Evolutionary conservation across 2,113 vertebrate species (phyloP), one percentile per base, ranked within the genome.

Genomic region (Morphnarchus princeps): DNA sequence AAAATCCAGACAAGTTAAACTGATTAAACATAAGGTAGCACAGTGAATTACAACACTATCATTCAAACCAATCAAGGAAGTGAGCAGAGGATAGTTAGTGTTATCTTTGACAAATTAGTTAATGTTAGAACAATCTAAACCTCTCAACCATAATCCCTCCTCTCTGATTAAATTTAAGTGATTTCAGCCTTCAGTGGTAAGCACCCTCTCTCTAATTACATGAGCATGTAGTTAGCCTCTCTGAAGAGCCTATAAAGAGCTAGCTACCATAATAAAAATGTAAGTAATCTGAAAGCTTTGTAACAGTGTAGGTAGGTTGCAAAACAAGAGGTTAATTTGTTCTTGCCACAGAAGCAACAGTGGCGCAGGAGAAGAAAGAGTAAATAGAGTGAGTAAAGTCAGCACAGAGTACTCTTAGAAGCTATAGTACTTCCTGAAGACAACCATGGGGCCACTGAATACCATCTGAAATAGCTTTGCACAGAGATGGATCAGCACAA

Each of bases 271-370:
- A 85, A 87, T 47, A 76, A 84, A 92, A 74, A 59, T 9, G 0
- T 32, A 47, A 55, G 24, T 17, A 20, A 80, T 26, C 8, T n/a
- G 40, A 69, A 80, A 76, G 13, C 6, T 61, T 77, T 65, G 7
- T 22, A 61, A 22, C 5, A 49, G 8, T n/a, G 5, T 21, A 55
- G 18, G 10, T 4, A 76, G 8, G 19, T 55, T 3, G 0, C 7
- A 92, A 12, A 25, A 72, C 0, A 1, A 63, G 12, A 42, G 28
- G 15, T 71, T n/a, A 40, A 58, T 54, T 65, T 38, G 10, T 38
- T 40, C 32, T 81, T 47, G 19, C 14, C 19, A 38, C 3, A 25
- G 17, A 1, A 81, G 5, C 17, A 73, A 54, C 36, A 66, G 22
- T 42, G 26, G 5, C 2, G 8, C 14, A 42, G 10, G 5, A 4